These are phyloP conservation scores for Frankliniella fusca DNA, from an alignment of 2,888 invertebrate species.

Conservation along the genomic window DNA sequence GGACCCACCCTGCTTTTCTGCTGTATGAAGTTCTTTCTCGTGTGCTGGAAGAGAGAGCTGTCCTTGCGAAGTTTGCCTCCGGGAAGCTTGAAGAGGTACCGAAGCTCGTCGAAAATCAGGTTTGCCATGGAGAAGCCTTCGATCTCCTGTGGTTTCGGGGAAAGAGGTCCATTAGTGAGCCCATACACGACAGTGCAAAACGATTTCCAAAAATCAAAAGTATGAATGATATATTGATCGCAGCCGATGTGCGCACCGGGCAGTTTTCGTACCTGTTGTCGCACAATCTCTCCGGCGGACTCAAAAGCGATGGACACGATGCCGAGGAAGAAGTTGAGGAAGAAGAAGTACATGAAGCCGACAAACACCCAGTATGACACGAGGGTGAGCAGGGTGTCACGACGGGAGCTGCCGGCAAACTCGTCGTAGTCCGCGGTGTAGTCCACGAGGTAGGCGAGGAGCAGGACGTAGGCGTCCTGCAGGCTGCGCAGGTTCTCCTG, in stretches of 20 bases:
- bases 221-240: background rate
- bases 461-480: conserved; percentile 2
- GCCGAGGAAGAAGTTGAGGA: conserved; percentile 25
- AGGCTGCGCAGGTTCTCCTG: conserved; percentile 1
- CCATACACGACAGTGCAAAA: background rate
- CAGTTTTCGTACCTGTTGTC: background rate
- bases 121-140: background rate
- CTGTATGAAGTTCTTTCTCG: background rate
- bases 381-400: background rate
- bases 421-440: conserved; percentile 17
- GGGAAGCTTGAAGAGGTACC: background rate
- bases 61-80: background rate
- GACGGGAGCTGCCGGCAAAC: background rate
- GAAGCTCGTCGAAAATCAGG: background rate
- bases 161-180: background rate
- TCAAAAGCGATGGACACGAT: conserved; percentile 14
- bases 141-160: background rate
- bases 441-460: conserved; percentile 5
- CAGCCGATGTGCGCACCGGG: background rate
- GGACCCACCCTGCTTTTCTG: background rate
- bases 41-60: background rate
- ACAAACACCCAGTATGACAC: conserved; percentile 2
- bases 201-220: background rate
- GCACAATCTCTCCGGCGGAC: background rate
- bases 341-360: conserved; percentile 15